Percentiles rank a stretch among this genome's conserved stretches.
phyloP scores from a whole-genome alignment of 2,888 invertebrate species.

The Luperina nickerlii region DNA sequence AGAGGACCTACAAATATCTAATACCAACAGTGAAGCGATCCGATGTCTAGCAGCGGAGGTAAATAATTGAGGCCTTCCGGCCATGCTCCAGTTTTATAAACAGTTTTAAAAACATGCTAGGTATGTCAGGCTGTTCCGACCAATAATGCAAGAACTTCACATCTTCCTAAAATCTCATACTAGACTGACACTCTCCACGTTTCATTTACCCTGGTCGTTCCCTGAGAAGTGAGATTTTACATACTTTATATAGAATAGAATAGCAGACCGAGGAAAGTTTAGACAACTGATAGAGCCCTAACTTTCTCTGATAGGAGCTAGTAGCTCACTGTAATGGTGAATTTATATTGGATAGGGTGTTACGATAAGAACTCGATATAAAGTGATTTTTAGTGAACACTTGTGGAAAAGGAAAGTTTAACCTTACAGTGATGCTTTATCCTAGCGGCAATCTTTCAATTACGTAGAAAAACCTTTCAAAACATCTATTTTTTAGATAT shows the following conservation, averaged over 20 bases:
- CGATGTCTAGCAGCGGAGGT: constrained; percentile 55
- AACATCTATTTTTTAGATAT: constrained; percentile 5
- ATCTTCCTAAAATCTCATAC: constrained; percentile 34
- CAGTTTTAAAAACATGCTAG: constrained; percentile 73
- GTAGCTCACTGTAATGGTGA: constrained; percentile 62
- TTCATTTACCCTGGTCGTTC: constrained; percentile 42
- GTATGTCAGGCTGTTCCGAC: constrained; percentile 54
- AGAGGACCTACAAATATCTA: constrained; percentile 34
- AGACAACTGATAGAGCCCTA: constrained; percentile 71
- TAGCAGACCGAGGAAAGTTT: constrained; percentile 64
- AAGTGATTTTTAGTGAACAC: constrained; percentile 60
- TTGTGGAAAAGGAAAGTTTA: constrained; percentile 39
- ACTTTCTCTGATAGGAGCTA: constrained; percentile 66
- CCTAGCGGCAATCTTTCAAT: constrained; percentile 56
- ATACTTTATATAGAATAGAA: constrained; percentile 61
- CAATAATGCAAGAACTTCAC: constrained; percentile 63
- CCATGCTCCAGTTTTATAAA: constrained; percentile 73
- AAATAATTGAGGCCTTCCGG: constrained; percentile 77
- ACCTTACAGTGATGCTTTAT: constrained; percentile 38
- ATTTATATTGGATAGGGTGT: constrained; percentile 60
- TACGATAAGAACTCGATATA: constrained; percentile 65
- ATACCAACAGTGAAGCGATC: constrained; percentile 50
- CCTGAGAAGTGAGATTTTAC: constrained; percentile 61
- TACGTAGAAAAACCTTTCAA: constrained; percentile 35
- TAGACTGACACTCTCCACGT: constrained; percentile 16